A percentile compares a stretch with the other conserved stretches of the same genome.
These are phyloP conservation scores for Cataglyphis livida DNA, from an alignment of 2,888 invertebrate species.

Conservation along the genomic window DNA sequence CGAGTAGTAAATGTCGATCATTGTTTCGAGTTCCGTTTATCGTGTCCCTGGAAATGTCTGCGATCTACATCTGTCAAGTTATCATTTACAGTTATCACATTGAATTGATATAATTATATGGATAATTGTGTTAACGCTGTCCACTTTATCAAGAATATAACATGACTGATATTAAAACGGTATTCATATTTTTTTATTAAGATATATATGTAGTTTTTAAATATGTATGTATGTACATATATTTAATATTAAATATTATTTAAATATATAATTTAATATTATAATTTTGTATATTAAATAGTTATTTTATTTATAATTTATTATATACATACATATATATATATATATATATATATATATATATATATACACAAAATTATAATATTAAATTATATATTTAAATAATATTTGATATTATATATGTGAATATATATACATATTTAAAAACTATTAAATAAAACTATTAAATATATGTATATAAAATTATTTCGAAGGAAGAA, in stretches of 20 bases:
- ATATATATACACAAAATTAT: no score
- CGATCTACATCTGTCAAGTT: not conserved
- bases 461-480: not conserved
- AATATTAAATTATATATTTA: no score
- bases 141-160: not conserved
- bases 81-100: not conserved
- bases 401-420: no score
- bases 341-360: no score
- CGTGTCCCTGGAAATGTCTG: constrained; percentile 3
- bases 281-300: no score
- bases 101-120: not conserved
- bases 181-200: not conserved
- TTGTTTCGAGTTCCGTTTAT: constrained; percentile 54
- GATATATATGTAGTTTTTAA: not conserved
- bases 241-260: not conserved
- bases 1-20: constrained; percentile 52
- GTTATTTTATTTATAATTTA: no score
- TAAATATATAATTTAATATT: no score
- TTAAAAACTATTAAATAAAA: no score
- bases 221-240: not conserved
- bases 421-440: no score
- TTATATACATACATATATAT: no score
- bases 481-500: not conserved
- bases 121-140: constrained; percentile 22
- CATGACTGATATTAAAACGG: not conserved